phyloP scores from a whole-genome alignment of 2,797 vertebrate genomes.

The Pseudocheirus occidentalis region DNA sequence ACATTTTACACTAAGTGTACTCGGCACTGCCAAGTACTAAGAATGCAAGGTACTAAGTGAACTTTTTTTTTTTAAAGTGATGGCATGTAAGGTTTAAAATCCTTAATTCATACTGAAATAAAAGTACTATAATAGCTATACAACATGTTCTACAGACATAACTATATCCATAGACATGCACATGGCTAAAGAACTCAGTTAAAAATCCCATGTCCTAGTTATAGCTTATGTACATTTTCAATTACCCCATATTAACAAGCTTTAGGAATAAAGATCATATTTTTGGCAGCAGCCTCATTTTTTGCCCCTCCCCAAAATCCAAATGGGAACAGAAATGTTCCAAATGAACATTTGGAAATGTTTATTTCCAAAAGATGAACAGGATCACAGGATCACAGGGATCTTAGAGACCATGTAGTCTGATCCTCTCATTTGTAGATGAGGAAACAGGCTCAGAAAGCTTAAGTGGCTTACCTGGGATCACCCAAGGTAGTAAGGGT shows the following conservation, averaged over 20 bases:
- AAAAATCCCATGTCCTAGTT: constrained; percentile 30
- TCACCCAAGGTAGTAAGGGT: background rate
- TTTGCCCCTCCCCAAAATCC: background rate
- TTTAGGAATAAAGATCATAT: background rate
- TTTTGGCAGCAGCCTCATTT: background rate
- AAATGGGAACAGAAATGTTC: background rate
- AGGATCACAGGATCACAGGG: background rate
- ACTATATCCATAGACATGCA: background rate
- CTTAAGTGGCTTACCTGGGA: background rate
- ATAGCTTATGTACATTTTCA: background rate
- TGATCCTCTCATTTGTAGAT: background rate
- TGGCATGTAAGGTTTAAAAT: constrained; percentile 37
- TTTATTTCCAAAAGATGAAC: background rate
- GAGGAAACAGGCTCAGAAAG: background rate
- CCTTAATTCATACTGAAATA: constrained; percentile 32
- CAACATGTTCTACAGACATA: constrained; percentile 12
- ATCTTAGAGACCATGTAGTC: background rate
- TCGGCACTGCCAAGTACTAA: constrained; percentile 23
- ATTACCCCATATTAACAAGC: background rate
- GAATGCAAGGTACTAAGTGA: constrained; percentile 20
- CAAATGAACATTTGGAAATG: background rate
- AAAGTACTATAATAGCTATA: constrained; percentile 5
- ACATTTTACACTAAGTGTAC: constrained; percentile 54
- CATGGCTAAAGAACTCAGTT: constrained; percentile 45
- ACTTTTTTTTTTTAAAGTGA: constrained; percentile 28